Evolutionary conservation across 37 sponge, comb jelly and placozoan species (phyloP), one percentile per base, ranked within the genome.

Genomic region (Halichondria panicea): DNA sequence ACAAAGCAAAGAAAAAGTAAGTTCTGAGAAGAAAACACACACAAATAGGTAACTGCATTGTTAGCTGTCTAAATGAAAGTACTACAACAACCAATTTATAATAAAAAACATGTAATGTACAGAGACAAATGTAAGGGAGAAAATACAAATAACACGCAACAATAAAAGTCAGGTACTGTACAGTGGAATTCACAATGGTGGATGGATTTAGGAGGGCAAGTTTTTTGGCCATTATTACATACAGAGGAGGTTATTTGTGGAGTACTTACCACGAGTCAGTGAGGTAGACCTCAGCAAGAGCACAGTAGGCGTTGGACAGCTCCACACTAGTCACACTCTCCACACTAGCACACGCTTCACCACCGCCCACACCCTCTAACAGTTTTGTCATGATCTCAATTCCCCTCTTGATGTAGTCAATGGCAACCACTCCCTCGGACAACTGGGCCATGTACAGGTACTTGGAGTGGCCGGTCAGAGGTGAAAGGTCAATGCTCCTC

Each of bases 361-460:
- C 74, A n/a, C 38, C 18, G 31, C 8, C 57, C 37, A 22, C 56
- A n/a, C 32, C 43, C 18, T 67, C 54, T 13, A 44, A n/a, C 28
- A 43, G 43, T 48, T 37, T 57, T 19, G 52, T 59, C 81, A 92
- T 61, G 57, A 88, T 56, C 32, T 71, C 81, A 11, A 92, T 80
- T 13, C 86, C 93, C 54, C 79, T 83, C 33, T 45, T 39, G 44
- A 88, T 43, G 77, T 73, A 69, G 0, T 42, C 56, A 3, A 92
- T 68, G 28, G 93, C 85, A 55, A 84, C 93, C 24, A 79, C 73
- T 37, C 93, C 93, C 25, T 19, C 31, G 0, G 56, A 35, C 71
- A 88, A 33, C 71, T 92, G 89, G 11, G 89, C 93, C 37, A 92
- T 77, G 39, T 83, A 87, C 71, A 92, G 53, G 72, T 84, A 92